Percentiles rank a stretch among this genome's conserved stretches.
phyloP scores from a whole-genome alignment of 2,797 vertebrate genomes.

The Phalloptychus januarius region DNA sequence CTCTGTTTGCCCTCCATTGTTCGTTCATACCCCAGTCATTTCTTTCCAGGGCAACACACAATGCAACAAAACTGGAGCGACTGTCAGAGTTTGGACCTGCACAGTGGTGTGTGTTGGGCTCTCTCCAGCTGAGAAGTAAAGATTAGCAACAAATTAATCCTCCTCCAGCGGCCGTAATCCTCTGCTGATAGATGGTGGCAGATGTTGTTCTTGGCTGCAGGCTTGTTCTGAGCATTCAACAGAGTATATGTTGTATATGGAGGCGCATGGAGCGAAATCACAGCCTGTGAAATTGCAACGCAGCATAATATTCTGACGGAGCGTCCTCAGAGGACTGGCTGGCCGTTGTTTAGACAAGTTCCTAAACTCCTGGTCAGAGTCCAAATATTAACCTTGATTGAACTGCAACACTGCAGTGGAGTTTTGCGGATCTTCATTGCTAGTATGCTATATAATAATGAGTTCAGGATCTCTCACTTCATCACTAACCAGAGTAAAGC shows the following conservation, averaged over 20 bases:
- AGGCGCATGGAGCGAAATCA: constrained; percentile 15
- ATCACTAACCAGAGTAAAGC: not conserved
- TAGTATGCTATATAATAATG: not conserved
- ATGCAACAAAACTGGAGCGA: constrained; percentile 2
- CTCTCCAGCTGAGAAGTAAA: constrained; percentile 57
- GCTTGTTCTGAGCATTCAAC: constrained; percentile 33
- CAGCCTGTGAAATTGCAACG: constrained; percentile 1
- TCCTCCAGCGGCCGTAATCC: constrained; percentile 66
- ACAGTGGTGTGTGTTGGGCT: constrained; percentile 25
- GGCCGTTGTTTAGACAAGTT: not conserved
- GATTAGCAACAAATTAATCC: constrained; percentile 73
- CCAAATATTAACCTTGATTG: not conserved
- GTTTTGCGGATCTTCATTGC: not conserved
- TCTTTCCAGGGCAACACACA: constrained; percentile 26
- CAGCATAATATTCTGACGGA: not conserved
- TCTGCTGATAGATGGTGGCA: constrained; percentile 62
- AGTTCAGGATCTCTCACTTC: not conserved
- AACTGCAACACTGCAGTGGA: not conserved
- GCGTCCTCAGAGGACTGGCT: not conserved
- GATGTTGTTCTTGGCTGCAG: constrained; percentile 65
- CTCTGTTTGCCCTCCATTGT: constrained; percentile 45
- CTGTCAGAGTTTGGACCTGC: constrained; percentile 15
- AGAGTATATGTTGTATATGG: constrained; percentile 16
- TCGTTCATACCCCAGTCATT: constrained; percentile 51
- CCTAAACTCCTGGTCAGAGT: not conserved